These are phyloP conservation scores for Polylopha cassiicola DNA, from an alignment of 2,888 invertebrate species.

Conservation along the genomic window DNA sequence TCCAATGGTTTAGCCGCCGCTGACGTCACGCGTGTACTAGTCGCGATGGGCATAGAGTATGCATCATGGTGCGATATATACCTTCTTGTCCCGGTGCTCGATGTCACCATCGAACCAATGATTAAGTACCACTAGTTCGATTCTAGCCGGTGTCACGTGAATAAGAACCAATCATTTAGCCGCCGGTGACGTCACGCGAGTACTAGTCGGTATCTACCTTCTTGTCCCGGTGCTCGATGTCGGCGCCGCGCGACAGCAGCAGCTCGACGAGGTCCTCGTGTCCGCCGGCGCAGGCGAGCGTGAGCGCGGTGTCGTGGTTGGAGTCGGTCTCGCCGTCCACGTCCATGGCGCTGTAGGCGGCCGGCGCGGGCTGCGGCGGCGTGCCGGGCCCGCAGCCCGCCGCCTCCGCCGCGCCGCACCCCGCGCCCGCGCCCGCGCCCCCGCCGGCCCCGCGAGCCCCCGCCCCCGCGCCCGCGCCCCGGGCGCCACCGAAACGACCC, in stretches of 20 bases:
- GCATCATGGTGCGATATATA: too few species aligned
- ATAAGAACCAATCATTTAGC: too few species aligned
- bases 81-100: constrained; percentile 98
- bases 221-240: constrained; percentile 98
- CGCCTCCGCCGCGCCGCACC: constrained; percentile 34
- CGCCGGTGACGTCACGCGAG: background rate
- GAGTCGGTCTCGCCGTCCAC: constrained; percentile 99
- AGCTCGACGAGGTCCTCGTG: constrained; percentile 97
- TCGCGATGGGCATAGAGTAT: too few species aligned
- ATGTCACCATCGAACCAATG: constrained; percentile 95
- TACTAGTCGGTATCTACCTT: constrained; percentile 69
- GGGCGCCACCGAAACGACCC: constrained; percentile 49
- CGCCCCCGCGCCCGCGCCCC: constrained; percentile 33
- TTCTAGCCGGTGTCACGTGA: background rate
- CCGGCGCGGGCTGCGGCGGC: constrained; percentile 65
- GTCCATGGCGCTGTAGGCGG: constrained; percentile 87
- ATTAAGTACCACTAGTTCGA: too few species aligned
- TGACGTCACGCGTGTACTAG: background rate
- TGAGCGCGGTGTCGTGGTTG: constrained; percentile 98
- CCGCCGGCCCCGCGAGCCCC: constrained; percentile 32
- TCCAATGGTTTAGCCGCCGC: too few species aligned
- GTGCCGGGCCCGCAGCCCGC: constrained; percentile 39
- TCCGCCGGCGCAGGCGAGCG: constrained; percentile 97
- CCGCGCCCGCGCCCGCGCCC: constrained; percentile 34
- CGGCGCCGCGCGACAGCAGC: constrained; percentile 92